Evolutionary conservation across 2,888 invertebrate genomes (phyloP).

Genomic region (Stegana nigrithorax): DNA sequence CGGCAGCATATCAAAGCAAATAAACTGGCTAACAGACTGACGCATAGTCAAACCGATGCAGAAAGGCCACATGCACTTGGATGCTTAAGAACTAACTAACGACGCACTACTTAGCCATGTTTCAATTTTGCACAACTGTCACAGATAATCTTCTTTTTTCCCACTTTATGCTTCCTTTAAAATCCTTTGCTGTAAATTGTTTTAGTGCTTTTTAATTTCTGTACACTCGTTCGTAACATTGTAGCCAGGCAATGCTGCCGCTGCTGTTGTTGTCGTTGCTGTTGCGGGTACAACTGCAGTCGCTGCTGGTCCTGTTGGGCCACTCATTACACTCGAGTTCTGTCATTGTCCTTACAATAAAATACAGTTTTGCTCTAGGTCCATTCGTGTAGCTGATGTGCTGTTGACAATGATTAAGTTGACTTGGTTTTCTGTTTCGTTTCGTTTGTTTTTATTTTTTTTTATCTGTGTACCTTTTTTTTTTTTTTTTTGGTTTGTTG

Average conservation of each 20-base stretch:
- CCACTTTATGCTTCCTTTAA: not conserved
- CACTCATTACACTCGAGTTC: too few relatives aligned
- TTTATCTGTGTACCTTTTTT: not conserved
- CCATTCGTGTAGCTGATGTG: too few relatives aligned
- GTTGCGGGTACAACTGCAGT: not conserved
- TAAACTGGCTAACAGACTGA: too few relatives aligned
- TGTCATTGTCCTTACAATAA: too few relatives aligned
- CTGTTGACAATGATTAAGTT: not conserved
- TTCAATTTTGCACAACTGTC: not conserved
- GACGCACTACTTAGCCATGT: not conserved
- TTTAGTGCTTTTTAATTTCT: not conserved
- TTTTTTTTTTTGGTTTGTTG: not conserved
- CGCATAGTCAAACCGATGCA: too few relatives aligned
- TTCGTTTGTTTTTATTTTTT: not conserved
- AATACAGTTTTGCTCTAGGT: too few relatives aligned
- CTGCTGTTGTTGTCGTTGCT: constrained; percentile 22
- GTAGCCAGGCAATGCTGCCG: too few relatives aligned
- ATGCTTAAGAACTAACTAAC: not conserved
- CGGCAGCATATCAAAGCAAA: too few relatives aligned
- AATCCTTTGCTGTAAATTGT: not conserved
- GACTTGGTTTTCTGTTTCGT: not conserved
- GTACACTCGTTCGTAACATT: too few relatives aligned
- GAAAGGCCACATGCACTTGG: too few relatives aligned
- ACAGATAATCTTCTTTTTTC: not conserved
- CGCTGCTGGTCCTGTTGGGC: not conserved